These are phyloP conservation scores for Corvus cornix DNA, from an alignment of 2,113 vertebrate genomes.

Conservation along the genomic window DNA sequence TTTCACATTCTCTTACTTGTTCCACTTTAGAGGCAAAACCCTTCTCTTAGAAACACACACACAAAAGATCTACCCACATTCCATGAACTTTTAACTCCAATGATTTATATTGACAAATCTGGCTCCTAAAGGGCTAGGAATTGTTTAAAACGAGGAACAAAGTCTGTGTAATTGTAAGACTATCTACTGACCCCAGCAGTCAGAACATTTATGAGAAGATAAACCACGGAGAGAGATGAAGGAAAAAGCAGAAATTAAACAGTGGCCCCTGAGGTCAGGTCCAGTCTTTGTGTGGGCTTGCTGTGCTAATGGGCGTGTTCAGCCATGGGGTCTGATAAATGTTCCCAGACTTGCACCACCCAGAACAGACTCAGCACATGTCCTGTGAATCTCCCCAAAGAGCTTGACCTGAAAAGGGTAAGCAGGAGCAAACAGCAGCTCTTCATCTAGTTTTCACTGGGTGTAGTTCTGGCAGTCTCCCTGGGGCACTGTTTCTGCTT, in stretches of 20 bases:
- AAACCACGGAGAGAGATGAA: not conserved
- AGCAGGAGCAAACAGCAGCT: not conserved
- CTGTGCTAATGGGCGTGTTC: not conserved
- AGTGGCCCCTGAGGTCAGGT: not conserved
- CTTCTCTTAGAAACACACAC: not conserved
- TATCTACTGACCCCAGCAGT: not conserved
- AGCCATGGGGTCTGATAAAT: not conserved
- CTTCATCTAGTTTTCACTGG: not conserved
- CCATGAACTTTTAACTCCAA: not conserved
- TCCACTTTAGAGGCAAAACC: not conserved
- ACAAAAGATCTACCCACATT: not conserved
- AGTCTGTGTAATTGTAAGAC: not conserved
- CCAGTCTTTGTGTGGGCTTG: not conserved
- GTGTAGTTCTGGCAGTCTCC: not conserved
- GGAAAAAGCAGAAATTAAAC: not conserved
- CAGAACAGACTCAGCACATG: not conserved
- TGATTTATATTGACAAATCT: constrained; percentile 22
- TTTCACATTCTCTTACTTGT: not conserved
- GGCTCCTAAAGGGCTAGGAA: not conserved
- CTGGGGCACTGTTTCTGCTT: not conserved
- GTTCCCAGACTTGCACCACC: not conserved
- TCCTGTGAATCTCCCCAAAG: not conserved
- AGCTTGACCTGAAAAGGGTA: not conserved
- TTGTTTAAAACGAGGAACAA: not conserved
- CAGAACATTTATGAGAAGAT: constrained; percentile 13